These are phyloP conservation scores for Drosophila mayri DNA, from an alignment of 1,140 invertebrate genomes.

Conservation along the genomic window DNA sequence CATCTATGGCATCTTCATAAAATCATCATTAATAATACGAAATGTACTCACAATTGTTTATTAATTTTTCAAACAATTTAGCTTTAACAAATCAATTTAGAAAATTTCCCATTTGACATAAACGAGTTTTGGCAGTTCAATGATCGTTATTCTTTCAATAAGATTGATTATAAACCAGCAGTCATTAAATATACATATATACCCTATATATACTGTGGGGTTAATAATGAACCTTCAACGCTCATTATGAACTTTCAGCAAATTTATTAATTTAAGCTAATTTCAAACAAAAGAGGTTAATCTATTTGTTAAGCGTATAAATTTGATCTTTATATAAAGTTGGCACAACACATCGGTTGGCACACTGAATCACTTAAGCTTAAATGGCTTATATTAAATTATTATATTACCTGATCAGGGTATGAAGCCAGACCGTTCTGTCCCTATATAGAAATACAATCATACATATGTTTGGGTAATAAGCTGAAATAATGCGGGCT, in stretches of 20 bases:
- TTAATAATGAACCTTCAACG: neutral
- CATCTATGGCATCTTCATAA: neutral
- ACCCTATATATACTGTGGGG: neutral
- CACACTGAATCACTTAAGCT: conserved; percentile 23
- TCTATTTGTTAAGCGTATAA: conserved; percentile 20
- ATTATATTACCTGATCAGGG: neutral
- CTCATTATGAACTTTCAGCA: conserved; percentile 14
- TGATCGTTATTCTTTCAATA: conserved; percentile 16
- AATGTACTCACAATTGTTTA: neutral
- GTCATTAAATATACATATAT: neutral
- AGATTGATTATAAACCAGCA: conserved; percentile 11
- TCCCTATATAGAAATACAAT: neutral
- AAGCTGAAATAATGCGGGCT: neutral
- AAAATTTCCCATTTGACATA: conserved; percentile 11
- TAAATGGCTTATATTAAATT: conserved; percentile 5
- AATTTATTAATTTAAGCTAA: conserved; percentile 31
- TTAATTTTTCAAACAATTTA: conserved; percentile 26
- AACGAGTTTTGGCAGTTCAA: conserved; percentile 40
- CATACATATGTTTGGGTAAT: conserved; percentile 1
- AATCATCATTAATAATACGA: neutral
- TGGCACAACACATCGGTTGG: conserved; percentile 11
- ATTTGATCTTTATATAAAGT: conserved; percentile 25
- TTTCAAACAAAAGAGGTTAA: conserved; percentile 19
- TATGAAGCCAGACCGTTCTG: neutral
- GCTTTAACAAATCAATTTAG: conserved; percentile 31